phyloP scores from a whole-genome alignment of 2,797 vertebrate genomes.

The Natrix natrix region DNA sequence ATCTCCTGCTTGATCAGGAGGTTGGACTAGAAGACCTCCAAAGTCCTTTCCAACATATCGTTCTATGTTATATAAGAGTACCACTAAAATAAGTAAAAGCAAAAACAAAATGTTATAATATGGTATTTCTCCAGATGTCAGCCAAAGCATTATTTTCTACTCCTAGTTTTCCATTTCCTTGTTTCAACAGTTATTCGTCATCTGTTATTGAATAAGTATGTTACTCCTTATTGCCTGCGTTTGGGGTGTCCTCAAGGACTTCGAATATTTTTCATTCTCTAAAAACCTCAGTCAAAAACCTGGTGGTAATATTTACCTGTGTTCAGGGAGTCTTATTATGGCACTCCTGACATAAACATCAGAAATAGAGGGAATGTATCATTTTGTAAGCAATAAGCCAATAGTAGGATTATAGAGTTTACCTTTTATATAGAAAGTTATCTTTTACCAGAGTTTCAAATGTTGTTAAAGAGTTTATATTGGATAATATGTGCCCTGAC shows the following conservation, averaged over 20 bases:
- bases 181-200: background rate
- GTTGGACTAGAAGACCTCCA: background rate
- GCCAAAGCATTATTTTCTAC: background rate
- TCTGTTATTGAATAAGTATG: background rate
- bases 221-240: background rate
- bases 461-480: conserved; percentile 5
- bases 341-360: background rate
- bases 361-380: background rate
- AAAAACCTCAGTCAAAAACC: background rate
- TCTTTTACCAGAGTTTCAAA: background rate
- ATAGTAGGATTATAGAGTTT: background rate
- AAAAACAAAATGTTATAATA: background rate
- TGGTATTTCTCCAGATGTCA: background rate
- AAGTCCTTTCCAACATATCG: background rate
- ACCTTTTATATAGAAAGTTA: background rate
- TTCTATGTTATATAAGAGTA: background rate
- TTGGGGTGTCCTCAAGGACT: background rate
- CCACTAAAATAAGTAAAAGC: background rate
- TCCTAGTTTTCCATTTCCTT: background rate
- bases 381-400: background rate
- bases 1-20: background rate
- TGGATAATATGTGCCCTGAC: background rate
- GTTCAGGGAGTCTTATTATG: background rate
- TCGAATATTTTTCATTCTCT: background rate
- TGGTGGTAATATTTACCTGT: background rate